Base-by-base conservation (phyloP, 2,888 invertebrate genomes). In the Drosophila koepferae region DNA sequence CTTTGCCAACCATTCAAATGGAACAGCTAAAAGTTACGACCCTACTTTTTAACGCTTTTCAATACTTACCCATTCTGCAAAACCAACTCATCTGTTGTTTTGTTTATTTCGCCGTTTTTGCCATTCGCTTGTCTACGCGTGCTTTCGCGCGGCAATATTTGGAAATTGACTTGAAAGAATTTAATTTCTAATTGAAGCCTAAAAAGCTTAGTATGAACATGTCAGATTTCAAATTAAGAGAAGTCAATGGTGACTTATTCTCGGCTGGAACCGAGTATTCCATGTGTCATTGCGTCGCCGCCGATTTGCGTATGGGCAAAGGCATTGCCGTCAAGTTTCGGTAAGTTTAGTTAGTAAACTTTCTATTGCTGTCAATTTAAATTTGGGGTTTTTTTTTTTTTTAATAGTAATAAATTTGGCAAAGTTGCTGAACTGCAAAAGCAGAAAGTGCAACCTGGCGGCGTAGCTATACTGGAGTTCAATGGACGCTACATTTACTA, bases 251-350 rank as follows among this genome's bases (percentile, higher is more conserved):
- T 1, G 94, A 95, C 93, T 91, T 94, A 73, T 95, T 94, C 91
- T 78, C 88, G 14, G 93, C 93, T 36, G 81, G 92, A 2, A 78
- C 89, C 2, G 92, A 94, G 5, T 94, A 91, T 84, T 92, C 94
- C 0, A 77, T 95, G 74, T 95, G 94, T 1, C 94, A 95, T 80
- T 95, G 95, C 89, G 95, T 95, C 0, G 94, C 94, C 89, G 72
- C 94, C 60, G 95, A 95, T 84, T 82, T 95, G 78, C 91, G 92
- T 48, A 94, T 95, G 94, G 94, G 94, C 8, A 94, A 94, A 80
- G 95, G 95, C 23, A 94, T 95, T 68, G 95, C 95, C 2, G 92
- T 94, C 0, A 90, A 89, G 58, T 92, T 93, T 75, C 86, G 91
- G 92, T 91, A 59, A 14, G 53, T n/a, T 20, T 1, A 18, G 20